A percentile compares a stretch with the other conserved stretches of the same genome.
Conservation (phyloP, 2,113 vertebrate genomes). For the Poecile atricapillus region DNA sequence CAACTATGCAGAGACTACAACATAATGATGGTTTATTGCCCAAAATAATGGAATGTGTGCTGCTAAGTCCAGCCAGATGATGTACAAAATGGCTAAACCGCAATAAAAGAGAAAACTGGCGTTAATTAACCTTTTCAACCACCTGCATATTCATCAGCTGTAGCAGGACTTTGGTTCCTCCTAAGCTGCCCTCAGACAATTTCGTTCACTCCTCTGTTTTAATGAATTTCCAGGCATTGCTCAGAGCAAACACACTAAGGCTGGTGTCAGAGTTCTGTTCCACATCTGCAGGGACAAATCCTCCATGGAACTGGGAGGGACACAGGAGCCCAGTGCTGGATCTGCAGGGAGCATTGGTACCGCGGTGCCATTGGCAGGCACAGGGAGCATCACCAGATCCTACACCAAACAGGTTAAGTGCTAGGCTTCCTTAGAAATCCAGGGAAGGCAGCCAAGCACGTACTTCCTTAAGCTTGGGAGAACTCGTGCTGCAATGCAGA, state of each 20-base stretch:
- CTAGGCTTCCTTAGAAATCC: background rate
- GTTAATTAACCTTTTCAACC: background rate
- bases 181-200: background rate
- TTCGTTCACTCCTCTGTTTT: background rate
- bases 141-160: background rate
- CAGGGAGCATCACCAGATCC: rapidly evolving
- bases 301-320: rapidly evolving
- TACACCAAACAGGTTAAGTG: rapidly evolving
- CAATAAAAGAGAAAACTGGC: background rate
- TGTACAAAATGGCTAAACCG: background rate
- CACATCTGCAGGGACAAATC: background rate
- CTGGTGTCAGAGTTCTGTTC: background rate
- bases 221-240: background rate
- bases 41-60: background rate
- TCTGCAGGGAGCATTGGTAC: rapidly evolving
- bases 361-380: background rate
- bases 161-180: background rate
- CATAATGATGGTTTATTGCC: background rate
- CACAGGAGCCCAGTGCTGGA: background rate
- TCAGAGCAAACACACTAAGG: background rate
- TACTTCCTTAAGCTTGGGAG: background rate
- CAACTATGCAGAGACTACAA: rapidly evolving
- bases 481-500: slow-evolving; percentile 40
- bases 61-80: background rate
- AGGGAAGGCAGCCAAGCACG: background rate